phyloP scores from a whole-genome alignment of 2,113 vertebrate species.

The Heliornis fulica region DNA sequence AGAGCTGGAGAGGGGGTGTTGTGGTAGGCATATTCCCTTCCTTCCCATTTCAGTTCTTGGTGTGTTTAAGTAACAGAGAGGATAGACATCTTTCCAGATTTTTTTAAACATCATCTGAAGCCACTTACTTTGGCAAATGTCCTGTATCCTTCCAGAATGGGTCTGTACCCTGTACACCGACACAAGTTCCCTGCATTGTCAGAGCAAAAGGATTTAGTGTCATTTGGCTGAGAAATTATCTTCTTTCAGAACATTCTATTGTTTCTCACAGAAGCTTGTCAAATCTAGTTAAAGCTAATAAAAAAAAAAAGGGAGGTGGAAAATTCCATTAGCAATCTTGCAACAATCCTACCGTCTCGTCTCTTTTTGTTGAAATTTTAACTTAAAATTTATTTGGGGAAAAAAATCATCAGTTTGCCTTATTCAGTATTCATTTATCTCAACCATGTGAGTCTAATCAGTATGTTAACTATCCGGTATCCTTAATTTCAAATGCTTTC shows the following conservation, averaged over 20 bases:
- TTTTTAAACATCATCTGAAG: background rate
- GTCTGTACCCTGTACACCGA: conserved; percentile 93
- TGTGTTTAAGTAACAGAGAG: background rate
- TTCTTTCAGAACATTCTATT: background rate
- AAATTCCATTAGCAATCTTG: background rate
- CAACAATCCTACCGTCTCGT: background rate
- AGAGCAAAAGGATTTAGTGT: background rate
- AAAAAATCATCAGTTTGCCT: background rate
- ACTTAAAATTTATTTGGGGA: background rate
- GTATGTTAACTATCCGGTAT: background rate
- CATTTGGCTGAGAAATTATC: background rate
- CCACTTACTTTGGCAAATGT: conserved; percentile 86
- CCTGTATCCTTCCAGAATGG: conserved; percentile 91
- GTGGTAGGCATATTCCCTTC: background rate
- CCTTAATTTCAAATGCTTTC: background rate
- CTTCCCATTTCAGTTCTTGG: background rate
- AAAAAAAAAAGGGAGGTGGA: background rate
- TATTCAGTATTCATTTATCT: background rate
- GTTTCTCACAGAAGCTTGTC: background rate
- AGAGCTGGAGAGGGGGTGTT: background rate
- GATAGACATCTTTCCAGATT: background rate
- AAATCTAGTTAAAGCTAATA: background rate
- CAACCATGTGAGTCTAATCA: background rate
- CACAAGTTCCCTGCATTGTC: conserved; percentile 87
- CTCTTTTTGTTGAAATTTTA: background rate